Conservation (phyloP, 2,113 vertebrate genomes). For the Reinhardtius hippoglossoides region DNA sequence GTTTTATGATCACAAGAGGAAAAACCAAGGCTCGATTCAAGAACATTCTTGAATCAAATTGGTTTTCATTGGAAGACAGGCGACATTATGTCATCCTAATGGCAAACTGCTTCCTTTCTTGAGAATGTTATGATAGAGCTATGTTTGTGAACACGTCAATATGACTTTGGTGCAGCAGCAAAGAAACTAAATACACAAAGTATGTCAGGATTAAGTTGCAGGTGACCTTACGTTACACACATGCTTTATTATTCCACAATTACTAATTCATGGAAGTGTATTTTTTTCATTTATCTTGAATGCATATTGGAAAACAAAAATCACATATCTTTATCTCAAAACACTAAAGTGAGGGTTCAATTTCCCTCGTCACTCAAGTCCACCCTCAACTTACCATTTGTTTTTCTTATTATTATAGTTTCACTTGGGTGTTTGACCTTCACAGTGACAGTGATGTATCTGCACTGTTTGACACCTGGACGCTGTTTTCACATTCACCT, state of each 20-base stretch:
- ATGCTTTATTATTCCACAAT: background rate
- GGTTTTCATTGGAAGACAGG: constrained; percentile 39
- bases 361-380: background rate
- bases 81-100: constrained; percentile 12
- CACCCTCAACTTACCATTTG: background rate
- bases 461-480: background rate
- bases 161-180: background rate
- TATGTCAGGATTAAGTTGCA: background rate
- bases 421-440: background rate
- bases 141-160: background rate
- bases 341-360: background rate
- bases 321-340: background rate
- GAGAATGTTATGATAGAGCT: background rate
- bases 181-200: background rate
- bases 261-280: too few relatives aligned
- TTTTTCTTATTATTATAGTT: background rate
- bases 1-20: constrained; percentile 19
- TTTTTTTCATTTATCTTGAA: background rate
- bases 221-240: background rate
- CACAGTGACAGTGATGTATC: background rate
- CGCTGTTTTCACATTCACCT: background rate
- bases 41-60: constrained; percentile 28
- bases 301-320: background rate
- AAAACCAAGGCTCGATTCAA: constrained; percentile 7
- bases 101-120: background rate